Base-by-base conservation (phyloP, 2,888 invertebrate genomes). In the Erannis defoliaria region DNA sequence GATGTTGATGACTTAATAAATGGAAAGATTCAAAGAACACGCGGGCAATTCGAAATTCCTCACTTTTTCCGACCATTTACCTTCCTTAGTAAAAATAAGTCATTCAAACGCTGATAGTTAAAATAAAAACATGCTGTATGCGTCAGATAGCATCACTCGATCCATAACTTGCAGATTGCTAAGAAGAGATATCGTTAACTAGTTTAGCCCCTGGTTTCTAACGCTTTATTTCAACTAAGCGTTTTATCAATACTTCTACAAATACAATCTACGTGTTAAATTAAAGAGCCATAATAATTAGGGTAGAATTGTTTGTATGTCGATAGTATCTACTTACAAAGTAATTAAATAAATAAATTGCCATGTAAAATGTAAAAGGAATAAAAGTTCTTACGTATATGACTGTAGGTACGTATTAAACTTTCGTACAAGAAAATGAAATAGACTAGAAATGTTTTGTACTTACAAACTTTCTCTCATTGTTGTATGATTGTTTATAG, bases 161-260 rank as follows among this genome's bases (percentile, higher is more conserved):
- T 53, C 53, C 57, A 50, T 42, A 72, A 67, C 72, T 65, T 65
- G 14, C 54, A 74, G 78, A 77, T 77, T 72, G 70, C 78, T 64
- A 59, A 64, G 68, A 63, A 67, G n/a, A 69, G 76, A 77, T 77
- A 70, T 50, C 37, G 43, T 56, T 61, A 50, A 61, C 64, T 64
- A 57, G 61, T 16, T 10, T 23, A 49, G 63, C 45, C 46, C 23
- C 29, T 51, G 16, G 51, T 18, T 50, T 56, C 23, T 16, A 14
- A 38, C 23, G 26, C 19, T 54, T 23, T 45, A 21, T 23, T 33
- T 55, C 16, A 54, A 46, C 26, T 26, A 12, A 14, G 16, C n/a
- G n/a, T n/a, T n/a, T n/a, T n/a, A n/a, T n/a, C n/a, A n/a, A n/a
- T n/a, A n/a, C n/a, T n/a, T n/a, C n/a, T n/a, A n/a, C n/a, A n/a